phyloP scores from a whole-genome alignment of 2,113 vertebrate genomes.

The Cyprinodon variegatus region DNA sequence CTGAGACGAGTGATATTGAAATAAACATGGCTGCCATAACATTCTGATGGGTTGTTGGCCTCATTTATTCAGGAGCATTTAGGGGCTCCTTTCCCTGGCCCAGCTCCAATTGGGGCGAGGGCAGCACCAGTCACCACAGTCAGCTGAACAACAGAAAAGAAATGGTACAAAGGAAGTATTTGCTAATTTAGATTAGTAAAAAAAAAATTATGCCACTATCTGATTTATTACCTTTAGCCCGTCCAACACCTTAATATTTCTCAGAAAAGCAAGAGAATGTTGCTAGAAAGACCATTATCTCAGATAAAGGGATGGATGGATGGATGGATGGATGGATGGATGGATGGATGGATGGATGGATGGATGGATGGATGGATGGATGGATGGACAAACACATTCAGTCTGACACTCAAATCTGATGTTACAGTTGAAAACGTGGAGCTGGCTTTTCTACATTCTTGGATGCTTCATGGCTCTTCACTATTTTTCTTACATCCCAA shows the following conservation, averaged over 20 bases:
- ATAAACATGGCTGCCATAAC: background rate
- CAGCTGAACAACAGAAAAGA: background rate
- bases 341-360: too few species aligned
- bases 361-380: too few species aligned
- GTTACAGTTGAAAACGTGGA: background rate
- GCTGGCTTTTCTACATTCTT: background rate
- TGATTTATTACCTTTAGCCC: too few species aligned
- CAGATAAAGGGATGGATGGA: too few species aligned
- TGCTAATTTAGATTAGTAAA: background rate
- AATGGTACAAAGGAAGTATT: background rate
- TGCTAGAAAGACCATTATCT: too few species aligned
- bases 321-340: too few species aligned
- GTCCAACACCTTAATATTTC: background rate
- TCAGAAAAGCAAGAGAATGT: background rate
- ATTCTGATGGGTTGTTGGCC: background rate
- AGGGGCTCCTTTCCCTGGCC: background rate
- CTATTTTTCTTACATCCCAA: background rate
- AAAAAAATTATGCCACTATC: background rate
- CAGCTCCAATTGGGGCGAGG: background rate
- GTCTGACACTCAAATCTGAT: too few species aligned
- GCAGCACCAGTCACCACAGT: background rate
- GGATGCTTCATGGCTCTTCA: slow-evolving; percentile 5
- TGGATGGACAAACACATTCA: too few species aligned
- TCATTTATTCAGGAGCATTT: background rate
- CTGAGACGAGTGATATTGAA: background rate